Conservation (phyloP, 2,113 vertebrate genomes). For the Rhynchomys soricoides region DNA sequence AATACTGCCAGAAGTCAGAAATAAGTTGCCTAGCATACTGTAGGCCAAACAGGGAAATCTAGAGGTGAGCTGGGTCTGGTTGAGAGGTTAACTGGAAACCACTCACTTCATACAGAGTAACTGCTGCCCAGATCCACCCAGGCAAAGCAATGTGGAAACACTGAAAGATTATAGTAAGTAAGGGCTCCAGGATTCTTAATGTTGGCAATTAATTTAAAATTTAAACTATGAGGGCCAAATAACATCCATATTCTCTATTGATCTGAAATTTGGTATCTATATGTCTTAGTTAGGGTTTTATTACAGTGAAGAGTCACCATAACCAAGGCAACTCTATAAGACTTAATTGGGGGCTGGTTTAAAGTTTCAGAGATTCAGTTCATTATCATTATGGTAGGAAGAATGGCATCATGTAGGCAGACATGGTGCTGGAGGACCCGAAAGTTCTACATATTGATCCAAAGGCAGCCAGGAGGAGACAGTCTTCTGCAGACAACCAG, state of each 20-base stretch:
- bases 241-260: background rate
- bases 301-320: too few species aligned
- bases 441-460: too few species aligned
- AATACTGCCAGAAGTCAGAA: background rate
- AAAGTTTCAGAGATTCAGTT: too few species aligned
- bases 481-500: too few species aligned
- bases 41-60: background rate
- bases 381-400: too few species aligned
- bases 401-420: too few species aligned
- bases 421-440: too few species aligned
- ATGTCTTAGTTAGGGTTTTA: too few species aligned
- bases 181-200: background rate
- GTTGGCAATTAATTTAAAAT: background rate
- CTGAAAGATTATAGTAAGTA: background rate
- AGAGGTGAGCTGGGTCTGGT: background rate
- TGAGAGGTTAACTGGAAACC: background rate
- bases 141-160: background rate
- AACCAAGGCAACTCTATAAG: too few species aligned
- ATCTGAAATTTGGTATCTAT: conserved; percentile 11
- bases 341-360: too few species aligned
- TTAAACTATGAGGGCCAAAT: background rate
- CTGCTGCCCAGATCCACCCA: background rate
- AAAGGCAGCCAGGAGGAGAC: too few species aligned
- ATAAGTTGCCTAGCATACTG: background rate
- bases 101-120: background rate